Evolutionary conservation across 2,888 invertebrate genomes (phyloP).

Genomic region (Apotomis turbidana): DNA sequence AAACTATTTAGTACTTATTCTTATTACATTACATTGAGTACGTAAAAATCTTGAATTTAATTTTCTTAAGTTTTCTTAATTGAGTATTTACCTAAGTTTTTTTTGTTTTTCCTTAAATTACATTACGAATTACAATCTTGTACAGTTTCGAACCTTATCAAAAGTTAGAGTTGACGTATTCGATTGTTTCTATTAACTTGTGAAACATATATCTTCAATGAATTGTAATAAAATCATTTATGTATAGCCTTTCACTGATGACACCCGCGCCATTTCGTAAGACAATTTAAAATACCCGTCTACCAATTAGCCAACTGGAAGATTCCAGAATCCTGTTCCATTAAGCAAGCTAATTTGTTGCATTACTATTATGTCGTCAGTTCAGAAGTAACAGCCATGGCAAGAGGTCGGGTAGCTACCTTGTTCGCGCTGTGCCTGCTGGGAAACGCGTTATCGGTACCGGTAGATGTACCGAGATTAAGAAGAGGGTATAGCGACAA

Average conservation of each 20-base stretch:
- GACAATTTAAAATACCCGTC: slow-evolving; percentile 24
- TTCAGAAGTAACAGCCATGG: slow-evolving; percentile 58
- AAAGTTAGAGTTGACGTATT: no score
- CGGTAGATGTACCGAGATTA: slow-evolving; percentile 47
- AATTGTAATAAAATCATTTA: slow-evolving; percentile 2
- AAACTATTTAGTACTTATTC: no score
- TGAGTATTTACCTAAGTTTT: no score
- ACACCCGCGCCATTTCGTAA: slow-evolving; percentile 5
- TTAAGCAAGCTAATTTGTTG: slow-evolving; percentile 23
- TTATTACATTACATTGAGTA: no score
- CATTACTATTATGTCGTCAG: slow-evolving; percentile 44
- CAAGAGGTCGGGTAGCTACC: slow-evolving; percentile 52
- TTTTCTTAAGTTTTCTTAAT: no score
- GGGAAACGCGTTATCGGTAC: slow-evolving; percentile 61
- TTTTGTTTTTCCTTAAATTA: no score
- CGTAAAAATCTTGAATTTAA: no score
- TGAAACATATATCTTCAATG: background rate
- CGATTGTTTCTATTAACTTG: no score
- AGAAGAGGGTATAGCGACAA: slow-evolving; percentile 49
- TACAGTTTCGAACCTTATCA: no score
- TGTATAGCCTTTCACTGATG: background rate
- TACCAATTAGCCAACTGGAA: slow-evolving; percentile 27
- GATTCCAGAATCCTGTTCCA: slow-evolving; percentile 30
- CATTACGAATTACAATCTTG: no score
- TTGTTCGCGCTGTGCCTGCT: slow-evolving; percentile 58